Evolutionary conservation across 2,797 vertebrate species (phyloP).

Genomic region (Mustela erminea): DNA sequence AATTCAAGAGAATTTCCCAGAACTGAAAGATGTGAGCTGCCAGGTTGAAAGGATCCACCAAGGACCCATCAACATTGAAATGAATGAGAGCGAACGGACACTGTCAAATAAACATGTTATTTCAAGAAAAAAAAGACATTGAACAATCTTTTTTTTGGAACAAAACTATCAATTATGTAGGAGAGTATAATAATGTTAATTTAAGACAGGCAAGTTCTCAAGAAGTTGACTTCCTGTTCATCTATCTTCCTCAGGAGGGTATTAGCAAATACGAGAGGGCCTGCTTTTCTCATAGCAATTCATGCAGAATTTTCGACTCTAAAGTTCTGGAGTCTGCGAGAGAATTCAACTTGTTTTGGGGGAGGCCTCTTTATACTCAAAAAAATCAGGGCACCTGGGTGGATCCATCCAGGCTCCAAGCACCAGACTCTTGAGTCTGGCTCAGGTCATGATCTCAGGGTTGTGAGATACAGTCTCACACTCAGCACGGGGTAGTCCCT

Average conservation of each 20-base stretch:
- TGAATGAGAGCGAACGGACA: not conserved
- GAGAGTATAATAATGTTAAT: not conserved
- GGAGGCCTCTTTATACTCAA: not conserved
- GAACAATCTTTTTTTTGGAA: not conserved
- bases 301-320: not conserved
- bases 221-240: not conserved
- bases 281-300: not conserved
- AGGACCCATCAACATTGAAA: not conserved
- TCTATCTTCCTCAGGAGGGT: not conserved
- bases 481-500: too few species aligned
- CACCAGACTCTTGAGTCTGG: not conserved
- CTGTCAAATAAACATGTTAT: not conserved
- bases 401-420: not conserved
- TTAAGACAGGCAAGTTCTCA: not conserved
- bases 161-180: not conserved
- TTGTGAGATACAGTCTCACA: not conserved
- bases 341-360: not conserved
- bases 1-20: not conserved
- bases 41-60: not conserved
- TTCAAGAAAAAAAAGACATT: not conserved
- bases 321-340: not conserved
- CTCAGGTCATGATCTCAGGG: not conserved
- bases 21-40: not conserved
- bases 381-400: not conserved
- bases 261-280: not conserved